Percentiles rank a stretch among this genome's conserved stretches.
phyloP scores from a whole-genome alignment of 2,888 invertebrate genomes.

The Melieria crassipennis region DNA sequence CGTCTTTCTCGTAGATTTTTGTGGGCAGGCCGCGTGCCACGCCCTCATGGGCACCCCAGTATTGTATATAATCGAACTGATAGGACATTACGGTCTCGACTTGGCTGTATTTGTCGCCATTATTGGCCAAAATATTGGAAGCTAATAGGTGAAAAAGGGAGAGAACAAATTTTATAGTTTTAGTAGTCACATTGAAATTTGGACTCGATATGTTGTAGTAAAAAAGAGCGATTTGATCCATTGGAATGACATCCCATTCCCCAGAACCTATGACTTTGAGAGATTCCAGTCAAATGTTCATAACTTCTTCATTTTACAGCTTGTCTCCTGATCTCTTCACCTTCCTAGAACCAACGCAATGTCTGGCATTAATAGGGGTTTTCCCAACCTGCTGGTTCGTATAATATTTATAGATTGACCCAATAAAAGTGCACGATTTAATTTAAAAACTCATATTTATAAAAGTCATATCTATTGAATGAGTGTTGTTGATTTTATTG shows the following conservation, averaged over 20 bases:
- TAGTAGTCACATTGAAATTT: neutral
- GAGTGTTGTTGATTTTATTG: too few species aligned
- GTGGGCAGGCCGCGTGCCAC: slow-evolving; percentile 63
- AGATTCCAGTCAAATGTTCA: too few species aligned
- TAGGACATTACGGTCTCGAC: slow-evolving; percentile 81
- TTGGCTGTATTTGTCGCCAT: slow-evolving; percentile 69
- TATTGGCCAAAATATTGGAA: slow-evolving; percentile 67
- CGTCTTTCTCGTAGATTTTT: slow-evolving; percentile 58
- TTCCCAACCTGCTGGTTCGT: too few species aligned
- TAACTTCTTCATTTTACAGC: neutral
- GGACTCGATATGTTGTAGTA: neutral
- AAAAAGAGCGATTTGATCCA: too few species aligned
- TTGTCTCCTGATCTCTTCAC: neutral
- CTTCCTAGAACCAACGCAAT: too few species aligned
- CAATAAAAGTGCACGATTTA: too few species aligned
- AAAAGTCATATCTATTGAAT: too few species aligned
- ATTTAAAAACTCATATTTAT: too few species aligned
- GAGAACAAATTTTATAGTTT: neutral
- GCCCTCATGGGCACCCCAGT: slow-evolving; percentile 82
- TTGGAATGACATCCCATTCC: too few species aligned
- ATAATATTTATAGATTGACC: too few species aligned
- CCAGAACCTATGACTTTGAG: too few species aligned
- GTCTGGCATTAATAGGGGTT: too few species aligned
- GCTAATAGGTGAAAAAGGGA: slow-evolving; percentile 45
- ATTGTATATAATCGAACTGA: slow-evolving; percentile 74